A percentile compares a stretch with the other conserved stretches of the same genome.
phyloP scores from a whole-genome alignment of 1,140 invertebrate species.

The Aphidius ervi region DNA sequence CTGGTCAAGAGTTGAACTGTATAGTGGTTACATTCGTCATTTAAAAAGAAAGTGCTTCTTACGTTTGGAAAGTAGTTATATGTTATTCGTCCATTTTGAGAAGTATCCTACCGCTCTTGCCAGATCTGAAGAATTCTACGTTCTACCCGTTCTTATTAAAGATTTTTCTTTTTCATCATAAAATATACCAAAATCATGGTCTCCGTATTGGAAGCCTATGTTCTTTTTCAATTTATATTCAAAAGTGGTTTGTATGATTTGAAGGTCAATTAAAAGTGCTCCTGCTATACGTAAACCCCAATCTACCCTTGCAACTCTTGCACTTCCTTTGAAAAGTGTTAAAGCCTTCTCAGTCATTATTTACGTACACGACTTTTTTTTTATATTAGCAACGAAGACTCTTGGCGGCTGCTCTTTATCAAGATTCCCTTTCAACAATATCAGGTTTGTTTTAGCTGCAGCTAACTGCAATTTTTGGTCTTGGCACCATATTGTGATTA shows the following conservation, averaged over 20 bases:
- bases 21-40: neutral
- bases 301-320: constrained; percentile 1
- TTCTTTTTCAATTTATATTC: neutral
- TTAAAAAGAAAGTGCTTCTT: too few relatives aligned
- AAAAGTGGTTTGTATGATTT: neutral
- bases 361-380: too few relatives aligned
- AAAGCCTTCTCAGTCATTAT: neutral
- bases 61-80: too few relatives aligned
- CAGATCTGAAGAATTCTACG: neutral
- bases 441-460: too few relatives aligned
- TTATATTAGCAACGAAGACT: too few relatives aligned
- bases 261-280: constrained; percentile 5
- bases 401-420: too few relatives aligned
- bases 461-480: too few relatives aligned
- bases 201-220: neutral
- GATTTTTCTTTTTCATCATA: neutral
- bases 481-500: too few relatives aligned
- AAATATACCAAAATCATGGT: neutral
- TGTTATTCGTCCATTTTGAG: neutral
- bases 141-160: neutral
- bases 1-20: neutral
- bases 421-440: too few relatives aligned
- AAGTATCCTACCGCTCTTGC: neutral
- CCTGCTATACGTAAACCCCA: constrained; percentile 12
- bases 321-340: neutral